These are phyloP conservation scores for Gadopsis marmoratus DNA, from an alignment of 2,797 vertebrate genomes.

Conservation along the genomic window DNA sequence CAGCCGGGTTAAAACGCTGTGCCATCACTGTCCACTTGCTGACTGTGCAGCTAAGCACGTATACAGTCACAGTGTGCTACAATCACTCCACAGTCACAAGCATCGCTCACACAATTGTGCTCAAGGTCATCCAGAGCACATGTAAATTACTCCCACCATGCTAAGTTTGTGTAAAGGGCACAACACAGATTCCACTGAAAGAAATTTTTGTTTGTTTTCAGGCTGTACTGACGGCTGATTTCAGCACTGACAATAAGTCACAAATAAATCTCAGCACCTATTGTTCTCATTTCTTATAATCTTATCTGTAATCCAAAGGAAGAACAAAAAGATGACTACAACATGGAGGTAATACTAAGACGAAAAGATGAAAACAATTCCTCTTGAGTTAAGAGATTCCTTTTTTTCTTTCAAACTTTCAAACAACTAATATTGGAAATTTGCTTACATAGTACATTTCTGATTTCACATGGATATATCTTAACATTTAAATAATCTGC, in stretches of 20 bases:
- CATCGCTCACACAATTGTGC: not conserved
- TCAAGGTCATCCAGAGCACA: constrained; percentile 32
- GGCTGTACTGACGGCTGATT: not conserved
- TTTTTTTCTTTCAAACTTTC: not conserved
- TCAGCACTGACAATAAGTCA: not conserved
- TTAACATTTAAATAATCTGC: not conserved
- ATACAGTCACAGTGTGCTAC: constrained; percentile 6
- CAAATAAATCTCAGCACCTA: no score
- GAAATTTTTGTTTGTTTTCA: not conserved
- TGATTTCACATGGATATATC: not conserved
- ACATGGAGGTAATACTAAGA: not conserved
- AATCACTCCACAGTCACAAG: constrained; percentile 20
- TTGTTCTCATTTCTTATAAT: not conserved
- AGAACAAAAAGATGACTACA: not conserved
- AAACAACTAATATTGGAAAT: not conserved
- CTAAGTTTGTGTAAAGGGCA: not conserved
- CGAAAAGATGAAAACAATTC: not conserved
- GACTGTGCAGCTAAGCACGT: constrained; percentile 26
- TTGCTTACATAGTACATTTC: not conserved
- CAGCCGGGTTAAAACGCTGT: constrained; percentile 19
- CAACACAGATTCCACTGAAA: not conserved
- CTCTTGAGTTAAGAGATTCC: not conserved
- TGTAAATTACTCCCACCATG: not conserved
- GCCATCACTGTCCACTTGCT: constrained; percentile 14
- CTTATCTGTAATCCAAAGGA: not conserved